phyloP scores from a whole-genome alignment of 1,140 invertebrate genomes.

The Formica selysi region DNA sequence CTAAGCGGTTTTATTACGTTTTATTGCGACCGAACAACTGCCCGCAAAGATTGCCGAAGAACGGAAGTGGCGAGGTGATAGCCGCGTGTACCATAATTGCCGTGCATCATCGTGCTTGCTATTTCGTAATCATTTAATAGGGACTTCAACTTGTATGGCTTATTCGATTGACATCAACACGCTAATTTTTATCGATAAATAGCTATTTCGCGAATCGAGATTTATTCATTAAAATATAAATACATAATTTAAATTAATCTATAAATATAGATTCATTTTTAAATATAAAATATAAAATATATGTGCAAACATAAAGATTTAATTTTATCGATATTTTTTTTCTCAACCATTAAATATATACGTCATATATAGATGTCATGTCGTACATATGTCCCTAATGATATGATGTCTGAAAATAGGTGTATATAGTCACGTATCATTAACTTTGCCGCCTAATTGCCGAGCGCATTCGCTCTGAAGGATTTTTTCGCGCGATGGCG shows the following conservation, averaged over 20 bases:
- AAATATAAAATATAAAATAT: too few relatives aligned
- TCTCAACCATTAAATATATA: background rate
- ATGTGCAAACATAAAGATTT: background rate
- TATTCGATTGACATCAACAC: background rate
- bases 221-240: background rate
- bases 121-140: constrained; percentile 58
- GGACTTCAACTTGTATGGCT: background rate
- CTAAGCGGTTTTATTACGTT: constrained; percentile 35
- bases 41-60: constrained; percentile 16
- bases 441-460: background rate
- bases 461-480: background rate
- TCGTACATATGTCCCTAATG: too few relatives aligned
- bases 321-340: background rate
- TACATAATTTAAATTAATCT: too few relatives aligned
- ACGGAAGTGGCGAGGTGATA: constrained; percentile 26
- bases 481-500: background rate
- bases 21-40: background rate
- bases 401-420: too few relatives aligned
- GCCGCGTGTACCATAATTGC: constrained; percentile 6
- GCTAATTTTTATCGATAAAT: background rate
- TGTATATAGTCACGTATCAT: background rate
- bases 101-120: constrained; percentile 1
- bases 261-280: too few relatives aligned
- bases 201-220: background rate
- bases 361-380: background rate